Evolutionary conservation across 2,888 invertebrate genomes (phyloP).

Genomic region (Dicyrtomina minuta): DNA sequence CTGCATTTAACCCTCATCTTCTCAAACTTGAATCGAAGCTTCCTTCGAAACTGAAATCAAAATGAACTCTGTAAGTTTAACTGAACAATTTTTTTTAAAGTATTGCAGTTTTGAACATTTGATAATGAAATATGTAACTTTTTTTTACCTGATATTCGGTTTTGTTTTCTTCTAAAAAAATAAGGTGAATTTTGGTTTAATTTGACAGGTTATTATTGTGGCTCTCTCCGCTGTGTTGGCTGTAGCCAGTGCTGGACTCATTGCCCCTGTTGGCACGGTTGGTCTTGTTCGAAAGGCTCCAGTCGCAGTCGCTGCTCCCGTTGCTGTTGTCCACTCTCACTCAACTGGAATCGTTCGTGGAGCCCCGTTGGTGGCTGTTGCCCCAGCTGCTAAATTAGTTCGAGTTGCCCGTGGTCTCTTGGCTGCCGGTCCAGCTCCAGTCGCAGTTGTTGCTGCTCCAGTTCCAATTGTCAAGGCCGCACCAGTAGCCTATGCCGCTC

Average conservation of each 20-base stretch:
- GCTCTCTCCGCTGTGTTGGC: constrained; percentile 25
- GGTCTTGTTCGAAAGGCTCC: constrained; percentile 16
- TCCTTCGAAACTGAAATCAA: no score
- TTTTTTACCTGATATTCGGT: no score
- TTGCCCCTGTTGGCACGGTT: constrained; percentile 3
- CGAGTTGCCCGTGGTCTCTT: neutral
- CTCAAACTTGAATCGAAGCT: no score
- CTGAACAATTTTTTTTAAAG: neutral
- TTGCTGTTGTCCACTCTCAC: neutral
- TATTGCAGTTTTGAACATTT: neutral
- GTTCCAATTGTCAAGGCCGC: neutral
- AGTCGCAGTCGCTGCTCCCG: constrained; percentile 11
- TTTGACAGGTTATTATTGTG: constrained; percentile 25
- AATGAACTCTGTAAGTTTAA: constrained; percentile 39
- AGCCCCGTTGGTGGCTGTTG: neutral
- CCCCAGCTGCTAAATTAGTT: neutral
- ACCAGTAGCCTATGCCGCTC: constrained; percentile 19
- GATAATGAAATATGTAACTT: constrained; percentile 7
- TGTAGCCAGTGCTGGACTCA: constrained; percentile 31
- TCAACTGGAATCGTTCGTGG: constrained; percentile 6
- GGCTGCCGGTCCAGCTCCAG: constrained; percentile 26
- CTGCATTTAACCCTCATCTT: no score
- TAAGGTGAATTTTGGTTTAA: neutral
- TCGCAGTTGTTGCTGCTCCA: constrained; percentile 27
- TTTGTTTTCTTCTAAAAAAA: no score